phyloP scores from a whole-genome alignment of 2,888 invertebrate genomes.

The Drosophila fungiperda region DNA sequence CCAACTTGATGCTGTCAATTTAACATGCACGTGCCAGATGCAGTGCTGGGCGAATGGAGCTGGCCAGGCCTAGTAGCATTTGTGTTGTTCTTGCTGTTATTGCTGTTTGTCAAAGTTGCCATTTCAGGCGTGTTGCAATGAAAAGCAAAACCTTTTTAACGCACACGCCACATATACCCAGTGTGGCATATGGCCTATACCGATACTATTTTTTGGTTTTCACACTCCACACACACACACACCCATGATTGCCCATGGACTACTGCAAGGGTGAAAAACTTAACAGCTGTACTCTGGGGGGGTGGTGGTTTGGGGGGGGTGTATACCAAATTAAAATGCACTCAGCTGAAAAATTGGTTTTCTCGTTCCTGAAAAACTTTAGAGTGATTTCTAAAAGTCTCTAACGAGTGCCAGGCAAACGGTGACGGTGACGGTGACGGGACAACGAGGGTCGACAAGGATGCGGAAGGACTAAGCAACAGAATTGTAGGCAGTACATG shows the following conservation, averaged over 20 bases:
- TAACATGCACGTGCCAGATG: constrained; percentile 32
- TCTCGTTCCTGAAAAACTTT: constrained; percentile 78
- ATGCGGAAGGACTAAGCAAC: constrained; percentile 43
- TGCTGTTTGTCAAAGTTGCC: constrained; percentile 80
- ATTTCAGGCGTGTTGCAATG: constrained; percentile 78
- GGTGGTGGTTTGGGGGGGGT: constrained; percentile 21
- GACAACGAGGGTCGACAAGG: constrained; percentile 2
- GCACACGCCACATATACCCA: constrained; percentile 22
- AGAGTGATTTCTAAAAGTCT: constrained; percentile 76
- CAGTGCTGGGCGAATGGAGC: constrained; percentile 18
- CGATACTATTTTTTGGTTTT: constrained; percentile 34
- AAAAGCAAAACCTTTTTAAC: constrained; percentile 76
- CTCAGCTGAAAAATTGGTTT: constrained; percentile 85
- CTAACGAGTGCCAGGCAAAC: constrained; percentile 52
- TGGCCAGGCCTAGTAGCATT: constrained; percentile 20
- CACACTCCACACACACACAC: constrained; percentile 20
- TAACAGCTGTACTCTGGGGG: constrained; percentile 50
- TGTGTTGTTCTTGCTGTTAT: constrained; percentile 44
- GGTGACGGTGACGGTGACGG: not conserved
- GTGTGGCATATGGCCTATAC: constrained; percentile 21
- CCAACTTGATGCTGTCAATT: constrained; percentile 42
- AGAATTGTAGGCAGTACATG: constrained; percentile 22
- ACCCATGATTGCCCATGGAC: constrained; percentile 13
- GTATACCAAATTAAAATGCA: constrained; percentile 85
- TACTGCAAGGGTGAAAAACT: constrained; percentile 45